A percentile compares a stretch with the other conserved stretches of the same genome.
Conservation (phyloP, 2,888 invertebrate genomes). For the Athripsodes cinereus region DNA sequence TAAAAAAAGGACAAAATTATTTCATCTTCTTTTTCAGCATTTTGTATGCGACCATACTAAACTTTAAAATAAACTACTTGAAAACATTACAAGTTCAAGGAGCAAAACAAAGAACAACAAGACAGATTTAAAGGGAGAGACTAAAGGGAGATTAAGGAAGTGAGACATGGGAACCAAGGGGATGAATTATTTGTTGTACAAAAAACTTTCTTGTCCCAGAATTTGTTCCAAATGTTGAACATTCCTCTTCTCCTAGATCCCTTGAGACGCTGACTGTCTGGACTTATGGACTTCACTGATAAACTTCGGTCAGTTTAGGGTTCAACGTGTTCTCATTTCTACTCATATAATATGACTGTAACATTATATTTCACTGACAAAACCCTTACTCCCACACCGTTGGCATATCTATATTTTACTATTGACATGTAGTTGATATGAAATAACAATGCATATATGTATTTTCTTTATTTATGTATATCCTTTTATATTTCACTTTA, state of each 20-base stretch:
- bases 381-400: no score
- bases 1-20: no score
- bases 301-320: background rate
- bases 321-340: background rate
- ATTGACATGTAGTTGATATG: no score
- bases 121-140: background rate
- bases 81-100: background rate
- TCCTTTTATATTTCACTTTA: no score
- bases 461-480: no score
- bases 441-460: no score
- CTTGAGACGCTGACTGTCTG: background rate
- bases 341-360: background rate
- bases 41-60: background rate
- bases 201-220: background rate
- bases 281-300: background rate
- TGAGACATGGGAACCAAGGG: background rate
- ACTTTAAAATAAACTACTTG: background rate
- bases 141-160: background rate
- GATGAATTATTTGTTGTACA: background rate
- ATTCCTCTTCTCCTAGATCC: background rate
- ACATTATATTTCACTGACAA: background rate
- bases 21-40: background rate
- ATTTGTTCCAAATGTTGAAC: background rate
- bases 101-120: conserved; percentile 1
- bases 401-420: no score